Evolutionary conservation across 2,113 vertebrate species (phyloP).

Genomic region (Vimba vimba): DNA sequence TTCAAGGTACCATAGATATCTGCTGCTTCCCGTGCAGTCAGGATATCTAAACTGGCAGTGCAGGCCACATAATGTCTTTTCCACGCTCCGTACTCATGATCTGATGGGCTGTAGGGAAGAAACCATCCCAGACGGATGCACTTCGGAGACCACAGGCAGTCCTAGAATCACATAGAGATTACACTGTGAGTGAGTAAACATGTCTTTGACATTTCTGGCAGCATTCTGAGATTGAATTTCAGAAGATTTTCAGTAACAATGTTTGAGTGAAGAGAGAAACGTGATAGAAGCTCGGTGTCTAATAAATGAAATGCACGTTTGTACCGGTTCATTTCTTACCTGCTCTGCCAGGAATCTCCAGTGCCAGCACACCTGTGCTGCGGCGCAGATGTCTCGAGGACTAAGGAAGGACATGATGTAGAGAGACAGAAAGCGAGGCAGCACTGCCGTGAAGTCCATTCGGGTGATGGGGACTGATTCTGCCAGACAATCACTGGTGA

Average conservation of each 20-base stretch:
- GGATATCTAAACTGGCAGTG: conserved; percentile 71
- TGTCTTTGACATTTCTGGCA: not conserved
- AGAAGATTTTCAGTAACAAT: not conserved
- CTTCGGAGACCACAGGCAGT: conserved; percentile 80
- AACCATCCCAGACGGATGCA: conserved; percentile 81
- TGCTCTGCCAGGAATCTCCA: conserved; percentile 89
- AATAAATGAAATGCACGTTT: not conserved
- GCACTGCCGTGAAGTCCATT: conserved; percentile 80
- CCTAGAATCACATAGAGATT: conserved; percentile 64
- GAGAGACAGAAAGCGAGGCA: conserved; percentile 83
- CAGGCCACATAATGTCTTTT: conserved; percentile 80
- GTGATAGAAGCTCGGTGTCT: not conserved
- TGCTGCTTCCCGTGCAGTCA: conserved; percentile 73
- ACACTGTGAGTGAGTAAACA: not conserved
- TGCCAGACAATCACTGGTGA: conserved; percentile 74
- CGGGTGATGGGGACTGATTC: conserved; percentile 72
- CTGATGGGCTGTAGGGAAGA: conserved; percentile 75
- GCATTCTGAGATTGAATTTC: not conserved
- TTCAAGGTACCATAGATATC: conserved; percentile 73
- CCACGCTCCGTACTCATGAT: conserved; percentile 78
- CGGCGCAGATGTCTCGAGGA: conserved; percentile 79
- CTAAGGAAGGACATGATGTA: conserved; percentile 85
- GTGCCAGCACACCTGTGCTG: conserved; percentile 85
- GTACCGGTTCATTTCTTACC: conserved; percentile 66
- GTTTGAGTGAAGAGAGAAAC: not conserved